Conservation (phyloP, 2,113 vertebrate species). For the Pedetes capensis region DNA sequence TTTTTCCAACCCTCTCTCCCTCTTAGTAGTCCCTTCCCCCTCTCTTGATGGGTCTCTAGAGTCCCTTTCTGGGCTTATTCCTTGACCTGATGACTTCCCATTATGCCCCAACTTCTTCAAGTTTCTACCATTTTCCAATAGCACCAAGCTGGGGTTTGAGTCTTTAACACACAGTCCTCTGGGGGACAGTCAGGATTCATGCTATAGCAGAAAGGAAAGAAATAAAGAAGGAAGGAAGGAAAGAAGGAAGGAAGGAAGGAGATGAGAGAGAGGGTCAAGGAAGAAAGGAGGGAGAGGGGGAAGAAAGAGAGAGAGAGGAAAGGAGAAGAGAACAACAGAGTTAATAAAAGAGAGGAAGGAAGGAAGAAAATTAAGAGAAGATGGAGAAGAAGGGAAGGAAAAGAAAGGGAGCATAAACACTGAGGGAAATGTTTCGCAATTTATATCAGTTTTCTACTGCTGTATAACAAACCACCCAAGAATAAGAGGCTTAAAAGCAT, state of each 20-base stretch:
- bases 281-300: too few species aligned
- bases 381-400: background rate
- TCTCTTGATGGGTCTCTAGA: too few species aligned
- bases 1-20: too few species aligned
- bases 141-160: too few species aligned
- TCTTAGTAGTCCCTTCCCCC: too few species aligned
- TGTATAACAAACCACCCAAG: background rate
- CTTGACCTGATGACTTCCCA: too few species aligned
- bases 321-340: too few species aligned
- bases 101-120: too few species aligned
- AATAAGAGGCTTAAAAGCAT: background rate
- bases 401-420: background rate
- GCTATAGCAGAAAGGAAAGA: too few species aligned
- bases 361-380: background rate
- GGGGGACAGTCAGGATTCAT: background rate
- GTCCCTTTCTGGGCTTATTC: too few species aligned
- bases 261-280: background rate
- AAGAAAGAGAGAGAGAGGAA: background rate
- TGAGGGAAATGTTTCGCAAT: background rate
- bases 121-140: too few species aligned
- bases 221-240: too few species aligned
- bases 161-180: background rate
- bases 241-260: background rate
- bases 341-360: background rate
- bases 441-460: background rate